phyloP scores from a whole-genome alignment of 2,113 vertebrate genomes.

The Capra hircus region DNA sequence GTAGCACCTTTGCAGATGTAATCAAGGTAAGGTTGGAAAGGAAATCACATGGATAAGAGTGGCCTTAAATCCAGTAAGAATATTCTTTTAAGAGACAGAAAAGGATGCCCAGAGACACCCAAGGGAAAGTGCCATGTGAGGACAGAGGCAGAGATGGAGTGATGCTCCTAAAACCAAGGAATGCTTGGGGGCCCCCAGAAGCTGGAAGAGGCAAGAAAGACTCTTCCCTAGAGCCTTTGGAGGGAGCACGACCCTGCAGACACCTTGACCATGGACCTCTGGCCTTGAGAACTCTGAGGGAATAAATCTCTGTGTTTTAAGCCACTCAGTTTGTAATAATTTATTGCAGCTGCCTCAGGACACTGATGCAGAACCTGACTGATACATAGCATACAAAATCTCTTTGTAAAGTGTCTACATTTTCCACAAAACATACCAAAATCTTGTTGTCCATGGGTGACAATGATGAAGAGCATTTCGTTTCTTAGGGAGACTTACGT shows the following conservation, averaged over 20 bases:
- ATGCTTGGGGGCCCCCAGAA: background rate
- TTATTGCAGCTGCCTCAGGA: too few species aligned
- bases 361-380: too few species aligned
- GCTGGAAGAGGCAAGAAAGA: background rate
- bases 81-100: background rate
- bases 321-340: background rate
- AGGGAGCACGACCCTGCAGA: background rate
- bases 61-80: background rate
- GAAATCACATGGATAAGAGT: background rate
- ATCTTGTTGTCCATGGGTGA: background rate
- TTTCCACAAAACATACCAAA: background rate
- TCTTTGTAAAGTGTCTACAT: background rate
- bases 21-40: background rate
- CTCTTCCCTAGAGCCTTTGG: background rate
- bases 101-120: background rate
- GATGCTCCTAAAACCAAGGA: background rate
- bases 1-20: background rate
- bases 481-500: background rate
- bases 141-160: background rate
- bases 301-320: background rate
- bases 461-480: background rate
- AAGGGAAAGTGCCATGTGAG: too few species aligned
- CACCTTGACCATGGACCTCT: background rate
- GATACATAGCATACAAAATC: fast-evolving
- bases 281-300: background rate